A percentile compares a stretch with the other conserved stretches of the same genome.
Evolutionary conservation across 1,140 invertebrate species (phyloP).

Genomic region (Teleogryllus occipitalis): DNA sequence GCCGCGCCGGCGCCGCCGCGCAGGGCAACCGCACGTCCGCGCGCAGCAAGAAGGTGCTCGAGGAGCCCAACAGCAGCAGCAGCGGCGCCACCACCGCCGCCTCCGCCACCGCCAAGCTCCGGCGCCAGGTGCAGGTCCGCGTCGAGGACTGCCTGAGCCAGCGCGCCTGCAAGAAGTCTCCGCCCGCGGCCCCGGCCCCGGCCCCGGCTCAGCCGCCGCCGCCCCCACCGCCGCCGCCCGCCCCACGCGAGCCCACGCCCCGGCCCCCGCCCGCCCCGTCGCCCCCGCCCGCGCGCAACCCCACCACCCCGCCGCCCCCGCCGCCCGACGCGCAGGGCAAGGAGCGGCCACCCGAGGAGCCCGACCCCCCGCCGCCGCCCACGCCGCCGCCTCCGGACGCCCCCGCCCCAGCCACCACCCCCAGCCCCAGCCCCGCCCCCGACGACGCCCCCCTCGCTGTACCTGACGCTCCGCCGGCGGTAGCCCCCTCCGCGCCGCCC

Average conservation of each 20-base stretch:
- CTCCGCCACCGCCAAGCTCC: constrained; percentile 36
- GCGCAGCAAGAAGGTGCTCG: neutral
- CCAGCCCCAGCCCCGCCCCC: too few relatives aligned
- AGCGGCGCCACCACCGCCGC: constrained; percentile 35
- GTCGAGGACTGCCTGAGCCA: constrained; percentile 25
- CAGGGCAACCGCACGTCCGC: too few relatives aligned
- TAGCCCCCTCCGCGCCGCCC: neutral
- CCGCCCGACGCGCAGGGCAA: too few relatives aligned
- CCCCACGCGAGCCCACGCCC: neutral
- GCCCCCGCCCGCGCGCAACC: too few relatives aligned
- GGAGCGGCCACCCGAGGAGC: too few relatives aligned
- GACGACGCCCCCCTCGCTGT: neutral
- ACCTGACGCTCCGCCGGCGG: neutral
- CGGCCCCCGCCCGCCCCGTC: neutral
- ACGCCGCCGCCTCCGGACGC: too few relatives aligned
- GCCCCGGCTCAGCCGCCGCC: too few relatives aligned
- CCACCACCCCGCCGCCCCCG: too few relatives aligned
- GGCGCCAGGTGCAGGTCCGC: constrained; percentile 26
- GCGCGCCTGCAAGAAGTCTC: constrained; percentile 5
- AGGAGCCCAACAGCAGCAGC: neutral
- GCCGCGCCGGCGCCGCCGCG: too few relatives aligned
- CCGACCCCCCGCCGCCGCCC: too few relatives aligned
- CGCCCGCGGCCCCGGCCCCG: neutral
- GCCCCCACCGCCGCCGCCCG: neutral
- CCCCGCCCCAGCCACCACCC: too few relatives aligned